Percentiles rank a stretch among this genome's conserved stretches.
These are phyloP conservation scores for Eutolmus rufibarbis DNA, from an alignment of 2,888 invertebrate species.

Conservation along the genomic window DNA sequence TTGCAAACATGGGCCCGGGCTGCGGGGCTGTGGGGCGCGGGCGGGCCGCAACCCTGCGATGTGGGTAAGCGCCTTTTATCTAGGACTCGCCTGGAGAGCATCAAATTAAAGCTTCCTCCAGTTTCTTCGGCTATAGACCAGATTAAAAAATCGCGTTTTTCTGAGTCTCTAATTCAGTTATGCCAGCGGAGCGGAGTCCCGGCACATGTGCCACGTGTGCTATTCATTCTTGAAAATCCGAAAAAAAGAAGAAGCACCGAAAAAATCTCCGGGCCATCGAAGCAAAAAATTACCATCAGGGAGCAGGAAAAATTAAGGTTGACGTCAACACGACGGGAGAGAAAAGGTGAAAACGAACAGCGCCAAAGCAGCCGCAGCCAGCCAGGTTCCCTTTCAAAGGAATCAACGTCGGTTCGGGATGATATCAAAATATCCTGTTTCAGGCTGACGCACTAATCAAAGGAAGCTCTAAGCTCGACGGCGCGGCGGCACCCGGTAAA, in stretches of 20 bases:
- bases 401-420: not conserved
- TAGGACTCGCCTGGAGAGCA: not conserved
- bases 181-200: not conserved
- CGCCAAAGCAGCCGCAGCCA: not conserved
- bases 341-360: slow-evolving; percentile 17
- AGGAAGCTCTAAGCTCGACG: slow-evolving; percentile 4
- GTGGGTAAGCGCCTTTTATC: not conserved
- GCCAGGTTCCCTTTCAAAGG: not conserved
- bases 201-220: slow-evolving; percentile 30
- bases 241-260: not conserved
- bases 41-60: not conserved
- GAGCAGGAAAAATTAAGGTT: slow-evolving; percentile 7
- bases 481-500: not conserved
- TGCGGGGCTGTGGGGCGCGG: not conserved
- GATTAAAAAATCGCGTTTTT: slow-evolving; percentile 20
- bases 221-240: not conserved
- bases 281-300: slow-evolving; percentile 33
- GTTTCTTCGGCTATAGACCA: not conserved
- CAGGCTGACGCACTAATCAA: slow-evolving; percentile 20
- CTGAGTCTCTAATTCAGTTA: slow-evolving; percentile 29
- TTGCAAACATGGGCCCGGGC: not conserved
- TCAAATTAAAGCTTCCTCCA: slow-evolving; percentile 18
- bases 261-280: not conserved
- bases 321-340: not conserved
- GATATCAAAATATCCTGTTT: slow-evolving; percentile 22